These are phyloP conservation scores for Periophthalmus magnuspinnatus DNA, from an alignment of 2,797 vertebrate genomes.

Conservation along the genomic window DNA sequence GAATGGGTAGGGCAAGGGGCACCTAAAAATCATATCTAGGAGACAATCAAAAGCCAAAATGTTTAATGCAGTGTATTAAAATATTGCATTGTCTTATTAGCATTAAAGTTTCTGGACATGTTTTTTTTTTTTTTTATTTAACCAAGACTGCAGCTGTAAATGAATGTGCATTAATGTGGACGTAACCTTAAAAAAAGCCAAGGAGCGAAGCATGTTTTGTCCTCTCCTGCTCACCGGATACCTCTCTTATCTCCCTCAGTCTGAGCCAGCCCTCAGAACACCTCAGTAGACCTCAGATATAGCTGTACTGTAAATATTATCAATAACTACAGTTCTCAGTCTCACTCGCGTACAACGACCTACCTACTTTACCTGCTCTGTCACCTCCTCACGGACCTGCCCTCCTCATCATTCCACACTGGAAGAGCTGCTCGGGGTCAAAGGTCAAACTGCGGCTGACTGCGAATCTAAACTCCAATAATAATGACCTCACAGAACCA, in stretches of 20 bases:
- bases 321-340: constrained; percentile 59
- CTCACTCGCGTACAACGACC: constrained; percentile 50
- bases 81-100: neutral
- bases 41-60: constrained; percentile 1
- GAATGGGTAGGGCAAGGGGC: too few relatives aligned
- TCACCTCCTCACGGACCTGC: constrained; percentile 37
- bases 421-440: constrained; percentile 30
- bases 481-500: neutral
- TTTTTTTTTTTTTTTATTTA: neutral
- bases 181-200: constrained; percentile 15
- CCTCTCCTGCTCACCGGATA: constrained; percentile 44
- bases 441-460: constrained; percentile 41
- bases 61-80: neutral
- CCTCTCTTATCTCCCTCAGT: constrained; percentile 52
- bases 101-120: neutral
- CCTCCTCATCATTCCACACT: constrained; percentile 34
- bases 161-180: constrained; percentile 27
- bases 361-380: constrained; percentile 36
- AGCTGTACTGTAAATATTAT: constrained; percentile 61
- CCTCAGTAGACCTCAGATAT: constrained; percentile 70
- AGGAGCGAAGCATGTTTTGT: constrained; percentile 19
- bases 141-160: neutral
- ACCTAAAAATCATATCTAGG: neutral
- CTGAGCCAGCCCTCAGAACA: constrained; percentile 75
- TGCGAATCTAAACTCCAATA: constrained; percentile 17